Conservation (phyloP, 1,140 invertebrate genomes). For the Platyura marginata region DNA sequence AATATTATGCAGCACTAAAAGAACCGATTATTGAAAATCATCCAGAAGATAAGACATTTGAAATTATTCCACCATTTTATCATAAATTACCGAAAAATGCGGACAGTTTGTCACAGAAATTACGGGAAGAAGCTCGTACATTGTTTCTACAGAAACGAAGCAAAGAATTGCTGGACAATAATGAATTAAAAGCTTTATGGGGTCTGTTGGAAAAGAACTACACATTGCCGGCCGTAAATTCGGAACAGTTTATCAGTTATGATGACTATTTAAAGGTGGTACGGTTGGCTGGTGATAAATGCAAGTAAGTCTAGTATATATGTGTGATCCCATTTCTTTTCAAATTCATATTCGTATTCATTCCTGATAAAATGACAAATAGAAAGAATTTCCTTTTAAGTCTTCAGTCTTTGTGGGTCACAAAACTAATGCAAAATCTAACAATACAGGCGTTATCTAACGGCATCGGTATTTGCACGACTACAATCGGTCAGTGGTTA, state of each 20-base stretch:
- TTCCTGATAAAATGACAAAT: too few species aligned
- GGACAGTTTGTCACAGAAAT: constrained; percentile 53
- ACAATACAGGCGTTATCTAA: constrained; percentile 61
- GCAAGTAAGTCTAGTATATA: constrained; percentile 26
- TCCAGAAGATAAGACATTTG: too few species aligned
- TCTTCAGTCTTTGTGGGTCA: too few species aligned
- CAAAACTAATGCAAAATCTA: too few species aligned
- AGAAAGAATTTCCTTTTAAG: too few species aligned
- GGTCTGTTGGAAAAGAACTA: constrained; percentile 62
- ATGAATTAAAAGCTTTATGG: constrained; percentile 75
- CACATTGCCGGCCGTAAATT: constrained; percentile 41
- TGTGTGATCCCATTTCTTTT: constrained; percentile 4
- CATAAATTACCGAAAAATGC: constrained; percentile 50
- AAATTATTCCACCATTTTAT: constrained; percentile 57
- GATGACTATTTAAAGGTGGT: constrained; percentile 63
- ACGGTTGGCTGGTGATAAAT: constrained; percentile 46
- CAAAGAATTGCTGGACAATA: constrained; percentile 64
- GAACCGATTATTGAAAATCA: too few species aligned
- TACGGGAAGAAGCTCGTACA: constrained; percentile 73
- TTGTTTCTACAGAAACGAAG: constrained; percentile 70
- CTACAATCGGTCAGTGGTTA: constrained; percentile 65
- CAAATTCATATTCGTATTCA: too few species aligned
- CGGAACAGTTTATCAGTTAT: constrained; percentile 74
- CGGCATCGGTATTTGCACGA: constrained; percentile 68
- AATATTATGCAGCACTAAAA: too few species aligned